These are phyloP conservation scores for Xenopus laevis DNA, from an alignment of 2,113 vertebrate genomes.

Conservation along the genomic window DNA sequence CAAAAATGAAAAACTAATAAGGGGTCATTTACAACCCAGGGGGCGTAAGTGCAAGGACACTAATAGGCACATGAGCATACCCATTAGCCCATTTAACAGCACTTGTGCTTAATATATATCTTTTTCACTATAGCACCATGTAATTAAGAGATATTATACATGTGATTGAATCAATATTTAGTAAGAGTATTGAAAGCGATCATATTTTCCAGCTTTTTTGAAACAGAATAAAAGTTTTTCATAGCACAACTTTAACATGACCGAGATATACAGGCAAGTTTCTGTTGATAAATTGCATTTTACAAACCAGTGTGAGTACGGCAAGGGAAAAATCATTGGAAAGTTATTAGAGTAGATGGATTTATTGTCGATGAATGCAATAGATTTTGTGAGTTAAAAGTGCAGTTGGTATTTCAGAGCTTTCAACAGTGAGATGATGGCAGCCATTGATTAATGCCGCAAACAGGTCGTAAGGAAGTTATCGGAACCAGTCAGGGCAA, in stretches of 20 bases:
- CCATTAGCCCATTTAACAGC: too few relatives aligned
- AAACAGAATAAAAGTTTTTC: background rate
- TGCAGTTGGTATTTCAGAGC: background rate
- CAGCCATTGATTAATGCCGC: background rate
- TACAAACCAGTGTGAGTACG: background rate
- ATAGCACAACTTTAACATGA: background rate
- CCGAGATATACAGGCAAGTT: background rate
- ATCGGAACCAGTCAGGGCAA: background rate
- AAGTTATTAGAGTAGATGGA: constrained; percentile 1
- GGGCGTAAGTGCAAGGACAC: too few relatives aligned
- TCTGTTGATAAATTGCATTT: background rate
- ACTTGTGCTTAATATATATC: too few relatives aligned
- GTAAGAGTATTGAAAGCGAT: too few relatives aligned
- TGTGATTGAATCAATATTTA: too few relatives aligned
- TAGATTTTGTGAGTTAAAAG: constrained; percentile 5
- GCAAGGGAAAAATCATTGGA: constrained; percentile 8
- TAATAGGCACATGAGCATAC: too few relatives aligned
- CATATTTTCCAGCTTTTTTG: background rate
- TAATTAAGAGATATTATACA: too few relatives aligned
- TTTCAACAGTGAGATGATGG: background rate
- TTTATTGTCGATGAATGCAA: background rate
- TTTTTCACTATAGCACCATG: too few relatives aligned
- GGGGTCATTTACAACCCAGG: too few relatives aligned
- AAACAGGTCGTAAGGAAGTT: background rate
- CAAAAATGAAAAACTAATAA: too few relatives aligned